These are phyloP conservation scores for Scaptomyza hsui DNA, from an alignment of 1,140 invertebrate species.

Conservation along the genomic window DNA sequence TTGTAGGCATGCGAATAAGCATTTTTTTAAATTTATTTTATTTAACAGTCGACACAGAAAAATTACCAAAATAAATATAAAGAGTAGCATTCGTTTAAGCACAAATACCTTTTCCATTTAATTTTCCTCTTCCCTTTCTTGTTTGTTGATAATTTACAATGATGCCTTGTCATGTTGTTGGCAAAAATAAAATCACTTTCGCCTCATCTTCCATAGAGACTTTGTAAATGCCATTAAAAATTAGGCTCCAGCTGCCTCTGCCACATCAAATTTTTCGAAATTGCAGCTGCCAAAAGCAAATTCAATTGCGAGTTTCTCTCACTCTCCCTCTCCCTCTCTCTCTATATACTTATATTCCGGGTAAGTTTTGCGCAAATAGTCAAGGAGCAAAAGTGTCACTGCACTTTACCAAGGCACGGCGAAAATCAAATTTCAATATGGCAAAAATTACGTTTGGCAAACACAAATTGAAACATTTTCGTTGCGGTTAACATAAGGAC, in stretches of 20 bases:
- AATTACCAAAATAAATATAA: background rate
- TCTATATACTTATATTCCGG: slow-evolving; percentile 16
- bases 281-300: slow-evolving; percentile 57
- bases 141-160: slow-evolving; percentile 34
- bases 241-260: slow-evolving; percentile 66
- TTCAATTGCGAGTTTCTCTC: slow-evolving; percentile 39
- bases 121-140: slow-evolving; percentile 2
- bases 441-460: slow-evolving; percentile 51
- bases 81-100: too few species aligned
- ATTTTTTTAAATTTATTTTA: background rate
- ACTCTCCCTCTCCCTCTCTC: too few species aligned
- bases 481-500: slow-evolving; percentile 29
- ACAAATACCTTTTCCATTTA: background rate
- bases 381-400: slow-evolving; percentile 59
- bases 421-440: slow-evolving; percentile 79
- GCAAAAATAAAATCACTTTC: slow-evolving; percentile 73
- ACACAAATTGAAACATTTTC: slow-evolving; percentile 69
- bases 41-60: background rate
- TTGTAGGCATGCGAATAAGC: background rate
- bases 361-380: slow-evolving; percentile 71
- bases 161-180: slow-evolving; percentile 38
- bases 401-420: slow-evolving; percentile 55
- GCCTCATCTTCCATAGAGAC: slow-evolving; percentile 41
- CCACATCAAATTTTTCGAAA: slow-evolving; percentile 59
- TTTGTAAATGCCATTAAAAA: slow-evolving; percentile 75